These are phyloP conservation scores for Oncorhynchus masou DNA, from an alignment of 2,113 vertebrate species.

Conservation along the genomic window DNA sequence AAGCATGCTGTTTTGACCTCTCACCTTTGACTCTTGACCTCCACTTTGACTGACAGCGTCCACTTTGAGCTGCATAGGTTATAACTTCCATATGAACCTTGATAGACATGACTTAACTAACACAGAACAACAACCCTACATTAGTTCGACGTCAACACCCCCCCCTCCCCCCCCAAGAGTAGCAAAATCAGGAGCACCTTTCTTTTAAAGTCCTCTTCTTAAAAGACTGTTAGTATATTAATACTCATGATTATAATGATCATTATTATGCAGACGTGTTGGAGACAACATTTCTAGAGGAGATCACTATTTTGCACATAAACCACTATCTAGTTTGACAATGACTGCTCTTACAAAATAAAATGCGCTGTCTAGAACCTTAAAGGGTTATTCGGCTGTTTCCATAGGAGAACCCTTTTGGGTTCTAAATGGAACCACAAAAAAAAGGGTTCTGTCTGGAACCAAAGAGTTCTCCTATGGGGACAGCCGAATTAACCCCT, in stretches of 20 bases:
- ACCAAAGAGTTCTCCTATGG: too few species aligned
- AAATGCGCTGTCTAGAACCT: too few species aligned
- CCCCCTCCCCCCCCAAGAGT: neutral
- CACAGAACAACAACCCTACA: neutral
- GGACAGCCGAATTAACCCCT: too few species aligned
- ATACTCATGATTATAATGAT: neutral
- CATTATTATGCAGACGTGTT: neutral
- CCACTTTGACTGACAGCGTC: neutral
- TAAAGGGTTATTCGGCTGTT: too few species aligned
- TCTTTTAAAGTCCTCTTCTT: constrained; percentile 2
- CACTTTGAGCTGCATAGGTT: neutral
- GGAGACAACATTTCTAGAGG: neutral
- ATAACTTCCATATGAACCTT: neutral
- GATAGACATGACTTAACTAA: neutral
- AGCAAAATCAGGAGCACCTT: constrained; percentile 9
- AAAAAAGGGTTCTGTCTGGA: too few species aligned
- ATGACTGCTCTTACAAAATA: neutral
- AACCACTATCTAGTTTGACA: neutral
- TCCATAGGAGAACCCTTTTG: too few species aligned
- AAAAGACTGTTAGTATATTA: constrained; percentile 29
- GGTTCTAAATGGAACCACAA: too few species aligned
- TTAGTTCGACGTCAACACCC: neutral
- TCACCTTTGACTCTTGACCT: neutral
- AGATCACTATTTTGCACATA: constrained; percentile 15
- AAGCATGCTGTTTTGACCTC: constrained; percentile 15